These are phyloP conservation scores for Amphiprion ocellaris DNA, from an alignment of 2,113 vertebrate genomes.

Conservation along the genomic window DNA sequence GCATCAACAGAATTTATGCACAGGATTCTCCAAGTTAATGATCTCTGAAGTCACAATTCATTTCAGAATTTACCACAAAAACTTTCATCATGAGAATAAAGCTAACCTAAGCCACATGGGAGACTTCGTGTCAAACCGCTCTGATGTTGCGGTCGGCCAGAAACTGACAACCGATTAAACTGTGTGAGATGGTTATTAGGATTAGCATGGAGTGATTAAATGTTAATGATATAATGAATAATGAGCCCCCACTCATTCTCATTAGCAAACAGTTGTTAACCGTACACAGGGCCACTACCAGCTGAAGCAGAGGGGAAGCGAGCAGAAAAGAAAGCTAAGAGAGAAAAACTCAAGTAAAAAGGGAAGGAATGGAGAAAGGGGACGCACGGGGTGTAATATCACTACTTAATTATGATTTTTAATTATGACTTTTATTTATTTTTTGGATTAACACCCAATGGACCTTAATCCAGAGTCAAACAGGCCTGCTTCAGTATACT, in stretches of 20 bases:
- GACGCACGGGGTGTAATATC: conserved; percentile 1
- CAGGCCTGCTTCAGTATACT: conserved; percentile 17
- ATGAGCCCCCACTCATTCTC: conserved; percentile 68
- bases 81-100: conserved; percentile 9
- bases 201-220: conserved; percentile 77
- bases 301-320: conserved; percentile 13
- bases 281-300: conserved; percentile 43
- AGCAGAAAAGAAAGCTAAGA: background rate
- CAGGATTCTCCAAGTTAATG: conserved; percentile 17
- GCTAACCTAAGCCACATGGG: conserved; percentile 12
- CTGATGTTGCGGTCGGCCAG: conserved; percentile 17
- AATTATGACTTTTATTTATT: conserved; percentile 39
- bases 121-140: conserved; percentile 39
- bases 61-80: conserved; percentile 8
- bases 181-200: conserved; percentile 70
- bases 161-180: conserved; percentile 70
- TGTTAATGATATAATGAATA: conserved; percentile 77
- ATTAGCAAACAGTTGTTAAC: conserved; percentile 78
- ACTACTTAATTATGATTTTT: conserved; percentile 45
- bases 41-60: conserved; percentile 6
- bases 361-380: background rate
- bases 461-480: conserved; percentile 52
- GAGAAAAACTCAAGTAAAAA: background rate
- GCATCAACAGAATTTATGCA: background rate
- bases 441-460: conserved; percentile 27